Evolutionary conservation across 2,797 vertebrate species (phyloP).

Genomic region (Lagodon rhomboides): DNA sequence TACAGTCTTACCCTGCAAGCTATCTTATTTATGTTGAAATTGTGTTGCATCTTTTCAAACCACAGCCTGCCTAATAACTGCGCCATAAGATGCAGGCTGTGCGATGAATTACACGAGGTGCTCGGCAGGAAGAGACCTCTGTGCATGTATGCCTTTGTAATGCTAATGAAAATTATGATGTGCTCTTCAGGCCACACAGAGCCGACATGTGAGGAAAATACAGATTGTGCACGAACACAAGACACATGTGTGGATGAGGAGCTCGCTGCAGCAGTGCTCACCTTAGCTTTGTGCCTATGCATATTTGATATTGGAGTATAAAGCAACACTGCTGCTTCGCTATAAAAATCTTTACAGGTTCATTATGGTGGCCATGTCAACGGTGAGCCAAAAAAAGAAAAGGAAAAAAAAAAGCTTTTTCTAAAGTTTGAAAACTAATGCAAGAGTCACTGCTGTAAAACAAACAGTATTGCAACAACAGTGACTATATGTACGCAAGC

Average conservation of each 20-base stretch:
- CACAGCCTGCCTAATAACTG: slow-evolving; percentile 41
- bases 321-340: no score
- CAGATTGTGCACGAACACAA: slow-evolving; percentile 8
- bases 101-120: slow-evolving; percentile 41
- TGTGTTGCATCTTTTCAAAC: slow-evolving; percentile 30
- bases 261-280: slow-evolving; percentile 1
- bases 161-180: slow-evolving; percentile 51
- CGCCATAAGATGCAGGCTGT: slow-evolving; percentile 15
- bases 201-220: slow-evolving; percentile 26
- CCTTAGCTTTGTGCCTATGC: neutral
- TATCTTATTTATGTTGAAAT: slow-evolving; percentile 33
- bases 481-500: slow-evolving; percentile 2
- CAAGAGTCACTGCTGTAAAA: neutral
- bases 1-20: slow-evolving; percentile 11
- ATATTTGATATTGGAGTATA: slow-evolving; percentile 2
- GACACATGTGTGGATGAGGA: neutral
- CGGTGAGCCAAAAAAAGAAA: neutral
- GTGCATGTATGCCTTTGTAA: slow-evolving; percentile 53
- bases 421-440: slow-evolving; percentile 10
- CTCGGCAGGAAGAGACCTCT: slow-evolving; percentile 40
- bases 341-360: neutral
- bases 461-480: slow-evolving; percentile 21
- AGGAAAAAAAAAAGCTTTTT: neutral
- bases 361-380: neutral
- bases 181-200: slow-evolving; percentile 27